phyloP scores from a whole-genome alignment of 2,888 invertebrate species.

The Stramonita haemastoma region DNA sequence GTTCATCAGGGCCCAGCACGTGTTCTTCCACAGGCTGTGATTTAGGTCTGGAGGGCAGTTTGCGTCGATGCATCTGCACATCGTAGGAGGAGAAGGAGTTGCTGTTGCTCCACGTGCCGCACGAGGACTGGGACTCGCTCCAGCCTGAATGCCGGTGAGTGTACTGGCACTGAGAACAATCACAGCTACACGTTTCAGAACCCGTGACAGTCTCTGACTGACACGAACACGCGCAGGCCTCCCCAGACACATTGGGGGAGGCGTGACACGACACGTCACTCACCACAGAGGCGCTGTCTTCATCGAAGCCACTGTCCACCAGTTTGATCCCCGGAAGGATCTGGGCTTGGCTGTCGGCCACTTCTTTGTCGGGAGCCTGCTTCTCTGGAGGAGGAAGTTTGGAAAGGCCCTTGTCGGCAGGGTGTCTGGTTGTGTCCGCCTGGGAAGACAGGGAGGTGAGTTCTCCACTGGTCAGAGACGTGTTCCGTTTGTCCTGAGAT shows the following conservation, averaged over 20 bases:
- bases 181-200: conserved; percentile 49
- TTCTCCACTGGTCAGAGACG: conserved; percentile 66
- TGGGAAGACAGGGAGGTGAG: conserved; percentile 64
- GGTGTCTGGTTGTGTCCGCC: conserved; percentile 52
- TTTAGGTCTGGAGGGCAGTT: conserved; percentile 41
- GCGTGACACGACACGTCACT: conserved; percentile 60
- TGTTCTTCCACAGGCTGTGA: conserved; percentile 31
- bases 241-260: conserved; percentile 45
- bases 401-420: not conserved
- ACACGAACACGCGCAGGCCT: conserved; percentile 50
- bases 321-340: conserved; percentile 42
- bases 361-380: conserved; percentile 40
- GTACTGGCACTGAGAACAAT: conserved; percentile 48
- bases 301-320: conserved; percentile 69
- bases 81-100: conserved; percentile 55
- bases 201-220: conserved; percentile 43
- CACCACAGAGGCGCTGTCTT: conserved; percentile 61
- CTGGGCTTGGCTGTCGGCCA: conserved; percentile 36
- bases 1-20: conserved; percentile 52
- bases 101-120: conserved; percentile 49
- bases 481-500: conserved; percentile 46
- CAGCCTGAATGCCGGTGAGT: conserved; percentile 42
- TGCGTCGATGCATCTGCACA: conserved; percentile 48
- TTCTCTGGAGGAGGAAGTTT: not conserved
- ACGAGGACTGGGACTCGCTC: conserved; percentile 47